Evolutionary conservation across 2,797 vertebrate species (phyloP), one percentile per base, ranked within the genome.

Genomic region (Muraenolepis orangiensis): DNA sequence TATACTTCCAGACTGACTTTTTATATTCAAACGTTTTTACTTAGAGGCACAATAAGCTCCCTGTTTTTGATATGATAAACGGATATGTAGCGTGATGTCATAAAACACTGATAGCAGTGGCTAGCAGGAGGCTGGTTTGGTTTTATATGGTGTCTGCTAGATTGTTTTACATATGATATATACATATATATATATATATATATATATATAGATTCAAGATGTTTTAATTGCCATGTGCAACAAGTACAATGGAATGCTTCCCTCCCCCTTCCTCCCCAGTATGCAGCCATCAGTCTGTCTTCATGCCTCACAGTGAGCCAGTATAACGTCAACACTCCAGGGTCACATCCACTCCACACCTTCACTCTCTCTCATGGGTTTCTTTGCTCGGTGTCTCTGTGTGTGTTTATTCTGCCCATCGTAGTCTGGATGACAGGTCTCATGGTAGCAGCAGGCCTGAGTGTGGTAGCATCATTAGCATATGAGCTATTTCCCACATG

Each of bases 1-100:
- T 79, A 69, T 77, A 75, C 10, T 70, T 76, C 64, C 3, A 26
- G 76, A 30, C 7, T 80, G 42, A 20, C 42, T 76, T 77, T 84
- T 87, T 77, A 68, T 74, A 83, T 74, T 30, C 29, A 70, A 72
- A 11, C 71, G 28, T 82, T 80, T 78, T 31, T 79, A 26, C 57
- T 79, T 84, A 77, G n/a, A 72, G 70, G 57, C 46, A 72, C 76
- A 76, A 67, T 69, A 72, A 20, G 74, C 42, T 70, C 31, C 78
- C 78, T 72, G 73, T 73, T n/a, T 73, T 76, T 42, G 23, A 51
- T 75, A 67, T 66, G 40, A 51, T 76, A 78, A 69, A n/a, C n/a
- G n/a, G n/a, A 34, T 71, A 73, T 79, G 81, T 84, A 87, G 84
- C 79, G 74, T 73, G 67, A 28, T 80, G 78, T 81, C 20, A 81